These are phyloP conservation scores for Cephus rjabovi DNA, from an alignment of 2,888 invertebrate genomes.

Conservation along the genomic window DNA sequence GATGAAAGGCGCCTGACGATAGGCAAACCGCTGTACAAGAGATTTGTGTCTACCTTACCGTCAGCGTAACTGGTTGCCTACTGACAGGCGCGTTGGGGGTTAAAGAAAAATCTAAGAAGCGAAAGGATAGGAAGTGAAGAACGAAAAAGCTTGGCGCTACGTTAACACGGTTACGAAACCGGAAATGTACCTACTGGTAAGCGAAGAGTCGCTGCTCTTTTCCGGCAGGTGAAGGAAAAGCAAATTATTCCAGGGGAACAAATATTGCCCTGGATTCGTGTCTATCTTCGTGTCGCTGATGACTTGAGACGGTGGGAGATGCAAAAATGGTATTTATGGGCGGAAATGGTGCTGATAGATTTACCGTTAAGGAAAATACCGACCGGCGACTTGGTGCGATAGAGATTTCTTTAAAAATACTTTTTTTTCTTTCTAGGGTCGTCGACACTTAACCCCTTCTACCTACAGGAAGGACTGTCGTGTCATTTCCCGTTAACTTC, in stretches of 20 bases:
- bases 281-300: slow-evolving; percentile 13
- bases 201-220: slow-evolving; percentile 33
- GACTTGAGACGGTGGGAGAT: slow-evolving; percentile 17
- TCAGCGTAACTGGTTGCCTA: too few species aligned
- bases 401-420: neutral
- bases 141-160: too few species aligned
- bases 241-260: slow-evolving; percentile 49
- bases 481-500: neutral
- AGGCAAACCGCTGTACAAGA: too few species aligned
- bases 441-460: neutral
- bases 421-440: neutral
- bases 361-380: slow-evolving; percentile 20
- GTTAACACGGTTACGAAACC: slow-evolving; percentile 35
- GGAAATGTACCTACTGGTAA: slow-evolving; percentile 39
- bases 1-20: too few species aligned
- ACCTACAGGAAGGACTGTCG: neutral
- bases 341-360: slow-evolving; percentile 22
- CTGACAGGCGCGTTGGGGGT: too few species aligned
- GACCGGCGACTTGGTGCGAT: slow-evolving; percentile 4
- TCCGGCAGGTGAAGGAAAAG: slow-evolving; percentile 43
- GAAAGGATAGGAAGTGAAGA: too few species aligned
- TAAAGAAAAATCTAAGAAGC: too few species aligned
- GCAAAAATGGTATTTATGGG: slow-evolving; percentile 18
- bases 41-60: too few species aligned
- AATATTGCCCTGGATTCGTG: slow-evolving; percentile 39